phyloP scores from a whole-genome alignment of 2,797 vertebrate genomes.

The Huso huso region DNA sequence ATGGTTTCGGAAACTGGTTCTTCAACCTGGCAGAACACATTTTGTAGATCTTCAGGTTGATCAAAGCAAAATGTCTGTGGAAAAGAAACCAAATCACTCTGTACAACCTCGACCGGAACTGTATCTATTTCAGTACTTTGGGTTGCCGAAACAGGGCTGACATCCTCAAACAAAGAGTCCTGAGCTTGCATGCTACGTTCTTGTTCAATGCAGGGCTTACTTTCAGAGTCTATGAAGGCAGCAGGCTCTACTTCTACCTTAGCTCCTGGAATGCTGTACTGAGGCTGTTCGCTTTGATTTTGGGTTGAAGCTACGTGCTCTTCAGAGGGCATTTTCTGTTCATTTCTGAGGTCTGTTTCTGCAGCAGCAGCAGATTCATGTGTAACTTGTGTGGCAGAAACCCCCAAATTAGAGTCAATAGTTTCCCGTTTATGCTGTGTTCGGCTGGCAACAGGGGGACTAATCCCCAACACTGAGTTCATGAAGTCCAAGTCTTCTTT shows the following conservation, averaged over 20 bases:
- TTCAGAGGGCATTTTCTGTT: background rate
- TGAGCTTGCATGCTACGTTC: background rate
- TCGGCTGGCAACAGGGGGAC: background rate
- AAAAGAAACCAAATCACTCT: constrained; percentile 13
- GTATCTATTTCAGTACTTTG: constrained; percentile 15
- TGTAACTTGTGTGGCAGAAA: background rate
- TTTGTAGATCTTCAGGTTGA: constrained; percentile 18
- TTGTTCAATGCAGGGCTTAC: background rate
- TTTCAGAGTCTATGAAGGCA: no score
- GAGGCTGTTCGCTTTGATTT: background rate
- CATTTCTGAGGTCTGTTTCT: background rate
- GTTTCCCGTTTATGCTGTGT: no score
- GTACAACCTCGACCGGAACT: constrained; percentile 19
- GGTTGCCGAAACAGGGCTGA: constrained; percentile 9
- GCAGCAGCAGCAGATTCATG: background rate
- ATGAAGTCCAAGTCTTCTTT: background rate
- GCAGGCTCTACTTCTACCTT: no score
- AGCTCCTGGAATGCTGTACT: background rate
- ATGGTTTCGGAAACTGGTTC: constrained; percentile 20
- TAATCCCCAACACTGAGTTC: background rate
- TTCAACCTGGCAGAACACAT: constrained; percentile 8
- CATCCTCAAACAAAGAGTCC: background rate
- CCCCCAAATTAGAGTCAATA: no score
- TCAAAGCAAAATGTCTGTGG: constrained; percentile 15
- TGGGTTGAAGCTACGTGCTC: background rate